Conservation (phyloP, 1,140 invertebrate genomes). For the Eumaeus atala region DNA sequence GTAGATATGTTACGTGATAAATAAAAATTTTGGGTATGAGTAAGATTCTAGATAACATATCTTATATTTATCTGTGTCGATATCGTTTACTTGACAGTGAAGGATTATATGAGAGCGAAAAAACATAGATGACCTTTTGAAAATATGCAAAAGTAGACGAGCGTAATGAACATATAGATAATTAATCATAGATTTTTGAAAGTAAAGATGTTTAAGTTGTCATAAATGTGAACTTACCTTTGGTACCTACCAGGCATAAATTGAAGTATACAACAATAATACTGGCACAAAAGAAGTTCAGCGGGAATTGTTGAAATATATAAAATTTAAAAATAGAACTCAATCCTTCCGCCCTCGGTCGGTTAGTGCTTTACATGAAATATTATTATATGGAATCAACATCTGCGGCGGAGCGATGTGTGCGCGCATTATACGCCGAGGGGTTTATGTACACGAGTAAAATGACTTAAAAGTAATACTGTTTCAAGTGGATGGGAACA, state of each 20-base stretch:
- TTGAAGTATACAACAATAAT: constrained; percentile 27
- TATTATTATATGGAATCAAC: constrained; percentile 74
- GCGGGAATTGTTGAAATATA: constrained; percentile 66
- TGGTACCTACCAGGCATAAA: constrained; percentile 22
- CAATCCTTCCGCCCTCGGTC: constrained; percentile 71
- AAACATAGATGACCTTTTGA: no score
- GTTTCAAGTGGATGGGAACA: constrained; percentile 67
- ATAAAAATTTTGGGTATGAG: no score
- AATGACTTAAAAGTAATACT: constrained; percentile 67
- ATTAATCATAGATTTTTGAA: no score
- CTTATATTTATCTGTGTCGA: no score
- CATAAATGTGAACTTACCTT: neutral
- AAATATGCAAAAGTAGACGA: no score
- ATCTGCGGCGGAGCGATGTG: constrained; percentile 53
- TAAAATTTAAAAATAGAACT: constrained; percentile 70
- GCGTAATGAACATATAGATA: no score
- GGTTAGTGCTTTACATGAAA: constrained; percentile 72
- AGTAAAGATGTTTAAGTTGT: no score
- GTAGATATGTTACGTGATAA: no score
- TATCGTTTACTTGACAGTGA: no score
- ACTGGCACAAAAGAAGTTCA: constrained; percentile 44
- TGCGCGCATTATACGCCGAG: constrained; percentile 45
- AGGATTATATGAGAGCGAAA: no score
- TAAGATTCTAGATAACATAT: no score
- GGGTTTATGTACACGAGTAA: constrained; percentile 66